Evolutionary conservation across 2,888 invertebrate species (phyloP).

Genomic region (Alcis repandata): DNA sequence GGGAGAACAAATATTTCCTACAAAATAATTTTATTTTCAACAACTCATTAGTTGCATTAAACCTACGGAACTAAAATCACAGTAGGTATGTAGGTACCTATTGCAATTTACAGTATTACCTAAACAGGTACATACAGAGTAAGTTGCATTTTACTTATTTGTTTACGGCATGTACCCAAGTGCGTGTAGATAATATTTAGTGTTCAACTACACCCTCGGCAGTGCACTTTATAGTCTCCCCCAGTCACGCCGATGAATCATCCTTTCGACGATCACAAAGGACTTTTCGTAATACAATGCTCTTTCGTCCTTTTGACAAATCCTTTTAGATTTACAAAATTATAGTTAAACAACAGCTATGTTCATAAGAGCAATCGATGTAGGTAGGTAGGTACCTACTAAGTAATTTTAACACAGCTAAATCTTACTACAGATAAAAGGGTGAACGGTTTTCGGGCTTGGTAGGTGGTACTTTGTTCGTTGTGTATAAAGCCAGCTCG

Average conservation of each 20-base stretch:
- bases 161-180: background rate
- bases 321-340: background rate
- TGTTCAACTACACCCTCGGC: conserved; percentile 23
- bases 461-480: conserved; percentile 23
- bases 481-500: conserved; percentile 9
- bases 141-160: background rate
- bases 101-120: too few relatives aligned
- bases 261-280: conserved; percentile 72
- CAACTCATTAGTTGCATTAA: too few relatives aligned
- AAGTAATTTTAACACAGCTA: background rate
- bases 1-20: too few relatives aligned
- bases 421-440: background rate
- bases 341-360: background rate
- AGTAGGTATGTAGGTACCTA: background rate
- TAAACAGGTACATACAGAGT: too few relatives aligned
- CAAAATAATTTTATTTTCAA: too few relatives aligned
- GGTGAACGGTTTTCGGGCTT: conserved; percentile 13
- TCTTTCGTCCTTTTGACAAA: conserved; percentile 7
- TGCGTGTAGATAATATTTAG: conserved; percentile 7
- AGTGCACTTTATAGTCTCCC: conserved; percentile 60
- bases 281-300: conserved; percentile 43
- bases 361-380: background rate
- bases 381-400: too few relatives aligned
- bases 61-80: too few relatives aligned
- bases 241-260: conserved; percentile 79